Percentiles rank a stretch among this genome's conserved stretches.
Evolutionary conservation across 2,113 vertebrate species (phyloP).

Genomic region (Dicaeum eximium): DNA sequence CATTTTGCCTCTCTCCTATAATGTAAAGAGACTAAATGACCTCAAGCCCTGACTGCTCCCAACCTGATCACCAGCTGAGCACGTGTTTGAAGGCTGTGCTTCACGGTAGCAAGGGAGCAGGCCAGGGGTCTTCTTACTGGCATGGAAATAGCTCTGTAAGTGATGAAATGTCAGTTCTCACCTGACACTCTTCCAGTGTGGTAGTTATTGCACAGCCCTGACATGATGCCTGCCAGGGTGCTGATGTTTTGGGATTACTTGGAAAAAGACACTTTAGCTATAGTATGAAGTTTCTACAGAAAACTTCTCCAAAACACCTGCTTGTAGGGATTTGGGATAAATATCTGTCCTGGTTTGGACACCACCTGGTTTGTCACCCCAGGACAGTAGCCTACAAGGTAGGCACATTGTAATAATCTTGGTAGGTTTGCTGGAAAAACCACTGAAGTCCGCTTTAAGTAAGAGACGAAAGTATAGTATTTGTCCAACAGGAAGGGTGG

Average conservation of each 20-base stretch:
- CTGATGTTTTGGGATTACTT: background rate
- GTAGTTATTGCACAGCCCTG: background rate
- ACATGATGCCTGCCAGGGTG: background rate
- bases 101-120: background rate
- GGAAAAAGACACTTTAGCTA: background rate
- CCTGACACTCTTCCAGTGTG: accelerated
- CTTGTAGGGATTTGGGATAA: background rate
- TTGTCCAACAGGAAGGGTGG: background rate
- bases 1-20: background rate
- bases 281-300: background rate
- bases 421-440: background rate
- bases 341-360: background rate
- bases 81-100: background rate
- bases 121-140: background rate
- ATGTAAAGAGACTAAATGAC: background rate
- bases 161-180: background rate
- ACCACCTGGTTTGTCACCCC: background rate
- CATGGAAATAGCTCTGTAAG: background rate
- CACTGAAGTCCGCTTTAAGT: background rate
- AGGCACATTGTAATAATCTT: accelerated
- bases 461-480: background rate
- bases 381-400: background rate
- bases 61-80: accelerated
- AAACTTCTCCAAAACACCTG: background rate
- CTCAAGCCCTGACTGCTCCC: accelerated